These are phyloP conservation scores for Epistrophe grossulariae DNA, from an alignment of 2,888 invertebrate genomes.

Conservation along the genomic window DNA sequence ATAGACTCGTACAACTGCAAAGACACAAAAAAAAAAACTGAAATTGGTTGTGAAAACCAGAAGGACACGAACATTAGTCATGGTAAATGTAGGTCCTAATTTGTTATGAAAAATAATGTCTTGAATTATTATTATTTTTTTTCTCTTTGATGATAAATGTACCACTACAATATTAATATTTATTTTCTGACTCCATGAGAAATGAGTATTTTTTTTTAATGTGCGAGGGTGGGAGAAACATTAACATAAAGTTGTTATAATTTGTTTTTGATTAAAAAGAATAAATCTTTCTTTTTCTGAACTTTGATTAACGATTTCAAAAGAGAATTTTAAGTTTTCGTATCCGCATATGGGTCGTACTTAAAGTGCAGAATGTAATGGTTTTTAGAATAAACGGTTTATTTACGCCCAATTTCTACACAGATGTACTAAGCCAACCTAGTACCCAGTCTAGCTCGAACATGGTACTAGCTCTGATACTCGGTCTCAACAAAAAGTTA, in stretches of 20 bases:
- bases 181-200: neutral
- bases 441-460: too few species aligned
- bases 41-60: slow-evolving; percentile 3
- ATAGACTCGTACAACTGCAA: neutral
- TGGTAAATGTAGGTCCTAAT: slow-evolving; percentile 27
- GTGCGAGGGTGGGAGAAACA: neutral
- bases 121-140: slow-evolving; percentile 40
- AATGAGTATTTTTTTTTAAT: neutral
- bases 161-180: slow-evolving; percentile 20
- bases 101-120: slow-evolving; percentile 51
- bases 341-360: too few species aligned
- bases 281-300: neutral
- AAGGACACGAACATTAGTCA: slow-evolving; percentile 51
- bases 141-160: slow-evolving; percentile 24
- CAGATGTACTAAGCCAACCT: too few species aligned
- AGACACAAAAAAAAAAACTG: neutral
- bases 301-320: neutral
- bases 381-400: too few species aligned
- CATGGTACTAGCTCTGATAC: too few species aligned
- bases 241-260: slow-evolving; percentile 11
- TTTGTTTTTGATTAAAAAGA: slow-evolving; percentile 4
- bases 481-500: too few species aligned
- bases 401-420: too few species aligned
- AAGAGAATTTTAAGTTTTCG: neutral
- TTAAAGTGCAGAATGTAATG: neutral